Conservation (phyloP, 2,888 invertebrate species). For the Morpho achilles region DNA sequence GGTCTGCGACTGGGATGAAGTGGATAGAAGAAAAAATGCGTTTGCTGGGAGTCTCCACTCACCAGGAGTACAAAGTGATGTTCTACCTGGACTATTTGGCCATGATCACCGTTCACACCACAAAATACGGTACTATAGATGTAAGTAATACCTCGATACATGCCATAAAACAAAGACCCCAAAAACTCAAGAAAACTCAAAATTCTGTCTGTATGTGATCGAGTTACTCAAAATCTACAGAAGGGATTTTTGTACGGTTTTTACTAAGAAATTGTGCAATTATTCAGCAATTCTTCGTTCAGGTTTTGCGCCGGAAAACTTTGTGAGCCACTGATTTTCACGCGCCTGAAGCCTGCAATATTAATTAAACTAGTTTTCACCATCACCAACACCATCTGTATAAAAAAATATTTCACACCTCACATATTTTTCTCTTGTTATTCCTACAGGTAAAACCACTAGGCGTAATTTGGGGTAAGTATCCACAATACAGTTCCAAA, state of each 20-base stretch:
- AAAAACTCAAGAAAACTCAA: too few species aligned
- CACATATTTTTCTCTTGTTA: not conserved
- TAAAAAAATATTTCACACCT: not conserved
- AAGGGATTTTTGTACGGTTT: too few species aligned
- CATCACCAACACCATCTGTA: too few species aligned
- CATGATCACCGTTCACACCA: slow-evolving; percentile 96
- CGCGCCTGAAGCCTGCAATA: too few species aligned
- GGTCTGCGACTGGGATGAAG: slow-evolving; percentile 99
- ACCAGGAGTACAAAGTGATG: slow-evolving; percentile 93
- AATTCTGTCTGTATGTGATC: too few species aligned
- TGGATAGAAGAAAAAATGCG: slow-evolving; percentile 99
- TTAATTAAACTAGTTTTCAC: too few species aligned
- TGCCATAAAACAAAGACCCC: not conserved
- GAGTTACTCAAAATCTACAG: too few species aligned
- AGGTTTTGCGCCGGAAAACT: too few species aligned
- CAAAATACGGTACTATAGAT: slow-evolving; percentile 94
- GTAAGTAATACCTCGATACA: slow-evolving; percentile 67
- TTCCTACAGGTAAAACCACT: slow-evolving; percentile 90
- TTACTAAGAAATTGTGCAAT: too few species aligned
- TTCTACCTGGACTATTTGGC: slow-evolving; percentile 95
- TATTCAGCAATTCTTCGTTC: too few species aligned
- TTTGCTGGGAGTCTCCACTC: slow-evolving; percentile 89
- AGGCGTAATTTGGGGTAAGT: slow-evolving; percentile 98
- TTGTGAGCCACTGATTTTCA: too few species aligned
- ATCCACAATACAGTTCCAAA: slow-evolving; percentile 89